These are phyloP conservation scores for Yponomeuta plumbellus DNA, from an alignment of 2,888 invertebrate genomes.

Conservation along the genomic window DNA sequence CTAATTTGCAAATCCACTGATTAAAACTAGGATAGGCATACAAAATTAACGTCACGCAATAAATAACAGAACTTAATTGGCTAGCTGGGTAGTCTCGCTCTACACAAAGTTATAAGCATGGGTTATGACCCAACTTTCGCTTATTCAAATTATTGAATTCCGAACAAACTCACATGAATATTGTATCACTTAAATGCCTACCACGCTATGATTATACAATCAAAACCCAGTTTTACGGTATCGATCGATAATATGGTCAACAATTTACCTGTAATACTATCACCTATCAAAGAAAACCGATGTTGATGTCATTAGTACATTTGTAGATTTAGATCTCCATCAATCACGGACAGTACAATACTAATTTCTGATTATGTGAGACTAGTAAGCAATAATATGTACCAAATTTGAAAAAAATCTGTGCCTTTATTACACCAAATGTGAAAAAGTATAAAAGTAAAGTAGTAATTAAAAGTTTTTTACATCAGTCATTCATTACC, in stretches of 20 bases:
- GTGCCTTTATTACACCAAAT: too few species aligned
- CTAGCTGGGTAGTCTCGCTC: not conserved
- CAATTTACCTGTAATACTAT: not conserved
- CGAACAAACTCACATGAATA: constrained; percentile 17
- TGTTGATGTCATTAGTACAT: too few species aligned
- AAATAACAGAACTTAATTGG: not conserved
- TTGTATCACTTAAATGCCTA: constrained; percentile 17
- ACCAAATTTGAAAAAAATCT: too few species aligned
- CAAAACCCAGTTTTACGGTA: not conserved
- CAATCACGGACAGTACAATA: too few species aligned
- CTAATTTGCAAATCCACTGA: not conserved
- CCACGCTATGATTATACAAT: not conserved
- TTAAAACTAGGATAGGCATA: constrained; percentile 1
- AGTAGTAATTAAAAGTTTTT: too few species aligned
- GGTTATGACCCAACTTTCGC: constrained; percentile 33
- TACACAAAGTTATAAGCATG: not conserved
- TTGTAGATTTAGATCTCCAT: too few species aligned
- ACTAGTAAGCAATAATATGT: too few species aligned
- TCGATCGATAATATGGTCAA: not conserved
- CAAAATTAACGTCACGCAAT: not conserved
- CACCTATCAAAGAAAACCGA: too few species aligned
- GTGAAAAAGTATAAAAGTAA: too few species aligned
- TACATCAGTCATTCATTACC: too few species aligned
- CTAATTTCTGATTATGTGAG: too few species aligned
- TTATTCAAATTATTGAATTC: constrained; percentile 37